Conservation (phyloP, 2,113 vertebrate genomes). For the Coracopsis vasa region DNA sequence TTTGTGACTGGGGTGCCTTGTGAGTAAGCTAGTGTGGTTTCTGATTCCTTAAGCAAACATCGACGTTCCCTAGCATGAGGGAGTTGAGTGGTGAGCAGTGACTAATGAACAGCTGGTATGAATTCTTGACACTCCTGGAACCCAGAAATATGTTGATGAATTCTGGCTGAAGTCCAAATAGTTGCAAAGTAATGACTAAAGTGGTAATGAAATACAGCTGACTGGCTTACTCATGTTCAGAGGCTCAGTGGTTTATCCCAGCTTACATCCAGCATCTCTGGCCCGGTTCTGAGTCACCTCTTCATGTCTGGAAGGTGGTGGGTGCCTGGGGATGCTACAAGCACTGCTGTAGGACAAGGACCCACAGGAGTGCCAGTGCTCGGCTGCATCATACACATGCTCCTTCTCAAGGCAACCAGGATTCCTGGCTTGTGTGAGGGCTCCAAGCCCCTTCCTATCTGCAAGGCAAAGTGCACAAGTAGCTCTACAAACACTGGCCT, state of each 20-base stretch:
- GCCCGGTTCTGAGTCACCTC: neutral
- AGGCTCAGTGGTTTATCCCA: neutral
- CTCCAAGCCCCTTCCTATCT: neutral
- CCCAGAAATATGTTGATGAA: slow-evolving; percentile 57
- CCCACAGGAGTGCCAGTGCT: neutral
- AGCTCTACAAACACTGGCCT: neutral
- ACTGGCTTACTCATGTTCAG: neutral
- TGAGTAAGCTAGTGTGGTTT: neutral
- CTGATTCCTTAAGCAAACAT: slow-evolving; percentile 1
- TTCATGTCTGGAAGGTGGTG: neutral
- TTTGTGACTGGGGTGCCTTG: neutral
- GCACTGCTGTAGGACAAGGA: fast-evolving
- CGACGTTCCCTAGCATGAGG: neutral
- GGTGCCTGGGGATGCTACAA: neutral
- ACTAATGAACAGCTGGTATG: slow-evolving; percentile 63
- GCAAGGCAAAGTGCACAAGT: neutral
- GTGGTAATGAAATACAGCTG: slow-evolving; percentile 46
- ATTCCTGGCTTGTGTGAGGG: neutral
- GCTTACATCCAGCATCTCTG: neutral
- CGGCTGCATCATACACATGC: fast-evolving
- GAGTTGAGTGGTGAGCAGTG: slow-evolving; percentile 28
- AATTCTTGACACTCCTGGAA: slow-evolving; percentile 57
- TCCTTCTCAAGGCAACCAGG: neutral
- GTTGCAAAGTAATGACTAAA: slow-evolving; percentile 53
- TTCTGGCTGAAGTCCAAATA: slow-evolving; percentile 49